Evolutionary conservation across 2,888 invertebrate species (phyloP).

Genomic region (Cheilosia vulpina): DNA sequence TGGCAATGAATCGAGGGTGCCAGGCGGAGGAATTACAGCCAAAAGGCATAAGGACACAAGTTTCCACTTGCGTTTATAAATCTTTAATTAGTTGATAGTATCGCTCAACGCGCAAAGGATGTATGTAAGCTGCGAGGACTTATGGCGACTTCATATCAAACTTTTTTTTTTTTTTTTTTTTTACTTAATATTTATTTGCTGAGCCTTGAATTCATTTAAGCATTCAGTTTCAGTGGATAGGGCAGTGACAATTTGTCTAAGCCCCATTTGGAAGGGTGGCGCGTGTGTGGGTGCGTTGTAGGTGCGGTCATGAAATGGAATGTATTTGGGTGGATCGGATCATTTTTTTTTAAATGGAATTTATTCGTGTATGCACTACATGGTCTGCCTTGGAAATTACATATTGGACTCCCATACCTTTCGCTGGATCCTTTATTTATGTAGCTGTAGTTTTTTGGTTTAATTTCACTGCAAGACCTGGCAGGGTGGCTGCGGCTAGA

Average conservation of each 20-base stretch:
- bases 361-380: slow-evolving; percentile 26
- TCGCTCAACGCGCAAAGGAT: slow-evolving; percentile 39
- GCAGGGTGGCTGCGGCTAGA: no score
- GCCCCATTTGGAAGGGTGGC: slow-evolving; percentile 1
- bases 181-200: background rate
- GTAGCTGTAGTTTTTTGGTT: background rate
- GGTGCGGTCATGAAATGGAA: slow-evolving; percentile 26
- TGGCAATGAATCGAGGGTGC: background rate
- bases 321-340: slow-evolving; percentile 13
- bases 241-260: slow-evolving; percentile 6
- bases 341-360: slow-evolving; percentile 39
- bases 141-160: background rate
- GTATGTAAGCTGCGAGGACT: background rate
- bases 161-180: background rate
- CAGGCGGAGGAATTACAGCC: background rate
- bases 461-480: background rate
- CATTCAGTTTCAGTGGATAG: slow-evolving; percentile 6
- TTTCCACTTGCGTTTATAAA: slow-evolving; percentile 51
- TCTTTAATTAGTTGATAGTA: slow-evolving; percentile 67
- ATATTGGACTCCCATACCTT: no score
- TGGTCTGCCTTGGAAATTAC: slow-evolving; percentile 29
- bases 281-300: background rate
- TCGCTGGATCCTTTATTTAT: background rate
- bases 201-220: slow-evolving; percentile 33
- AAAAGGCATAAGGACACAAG: slow-evolving; percentile 36